A percentile compares a stretch with the other conserved stretches of the same genome.
Conservation (phyloP, 2,797 vertebrate species). For the Enteromius mattozi region DNA sequence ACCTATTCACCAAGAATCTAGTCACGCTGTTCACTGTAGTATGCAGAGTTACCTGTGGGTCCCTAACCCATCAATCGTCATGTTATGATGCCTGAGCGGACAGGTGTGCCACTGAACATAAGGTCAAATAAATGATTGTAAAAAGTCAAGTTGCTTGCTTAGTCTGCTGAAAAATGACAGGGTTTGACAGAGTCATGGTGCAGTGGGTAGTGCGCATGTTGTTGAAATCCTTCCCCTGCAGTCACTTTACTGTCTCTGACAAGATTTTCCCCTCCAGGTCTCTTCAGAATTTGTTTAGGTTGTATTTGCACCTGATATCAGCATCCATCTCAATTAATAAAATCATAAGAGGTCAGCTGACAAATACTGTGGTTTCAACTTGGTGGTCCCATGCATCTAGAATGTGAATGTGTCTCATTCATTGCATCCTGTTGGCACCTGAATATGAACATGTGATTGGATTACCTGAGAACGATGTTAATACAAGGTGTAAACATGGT, state of each 20-base stretch:
- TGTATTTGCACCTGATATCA: not conserved
- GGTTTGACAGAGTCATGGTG: not conserved
- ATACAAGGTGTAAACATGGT: not conserved
- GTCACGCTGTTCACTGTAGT: slow-evolving; percentile 53
- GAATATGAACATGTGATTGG: not conserved
- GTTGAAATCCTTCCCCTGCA: not conserved
- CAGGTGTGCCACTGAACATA: slow-evolving; percentile 8
- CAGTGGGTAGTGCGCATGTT: not conserved
- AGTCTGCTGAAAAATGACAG: not conserved
- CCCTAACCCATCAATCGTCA: not conserved
- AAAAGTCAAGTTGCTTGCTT: not conserved
- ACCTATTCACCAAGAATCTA: slow-evolving; percentile 65
- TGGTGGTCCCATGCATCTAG: not conserved
- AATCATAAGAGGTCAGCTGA: not conserved
- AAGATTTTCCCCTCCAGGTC: not conserved
- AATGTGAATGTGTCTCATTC: not conserved
- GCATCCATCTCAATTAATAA: not conserved
- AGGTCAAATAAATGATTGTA: slow-evolving; percentile 5
- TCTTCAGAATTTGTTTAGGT: not conserved
- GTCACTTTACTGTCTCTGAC: not conserved
- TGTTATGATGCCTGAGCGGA: not conserved
- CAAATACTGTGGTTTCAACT: not conserved
- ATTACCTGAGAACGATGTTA: not conserved
- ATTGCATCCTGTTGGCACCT: too few species aligned
- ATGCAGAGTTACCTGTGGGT: slow-evolving; percentile 42